Percentiles rank a stretch among this genome's conserved stretches.
phyloP scores from a whole-genome alignment of 2,797 vertebrate genomes.

The Betta splendens region DNA sequence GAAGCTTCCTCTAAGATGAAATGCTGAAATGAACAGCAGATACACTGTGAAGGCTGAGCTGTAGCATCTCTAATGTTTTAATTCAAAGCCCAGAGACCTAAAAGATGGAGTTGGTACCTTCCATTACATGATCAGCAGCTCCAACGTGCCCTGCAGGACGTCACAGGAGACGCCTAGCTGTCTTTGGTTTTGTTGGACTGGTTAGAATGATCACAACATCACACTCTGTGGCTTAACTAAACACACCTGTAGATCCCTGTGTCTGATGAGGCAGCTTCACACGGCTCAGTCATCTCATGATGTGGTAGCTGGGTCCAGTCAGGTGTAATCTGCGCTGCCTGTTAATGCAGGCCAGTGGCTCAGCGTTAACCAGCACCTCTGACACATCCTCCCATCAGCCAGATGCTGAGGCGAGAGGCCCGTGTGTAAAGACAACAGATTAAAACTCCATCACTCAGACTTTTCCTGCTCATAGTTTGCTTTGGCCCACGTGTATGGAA shows the following conservation, averaged over 20 bases:
- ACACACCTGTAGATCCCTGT: slow-evolving; percentile 5
- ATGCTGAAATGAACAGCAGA: too few species aligned
- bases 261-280: slow-evolving; percentile 10
- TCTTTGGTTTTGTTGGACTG: too few species aligned
- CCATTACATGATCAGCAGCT: too few species aligned
- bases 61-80: too few species aligned
- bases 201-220: too few species aligned
- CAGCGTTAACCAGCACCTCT: slow-evolving; percentile 53
- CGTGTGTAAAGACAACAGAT: slow-evolving; percentile 60
- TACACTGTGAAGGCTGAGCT: too few species aligned
- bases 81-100: too few species aligned
- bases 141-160: too few species aligned
- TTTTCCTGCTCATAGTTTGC: background rate
- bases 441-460: slow-evolving; percentile 34
- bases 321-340: slow-evolving; percentile 35
- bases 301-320: slow-evolving; percentile 25
- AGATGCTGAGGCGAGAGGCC: slow-evolving; percentile 25
- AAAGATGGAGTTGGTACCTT: too few species aligned
- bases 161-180: too few species aligned
- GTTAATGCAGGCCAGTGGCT: slow-evolving; percentile 53
- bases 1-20: too few species aligned
- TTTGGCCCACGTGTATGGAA: background rate
- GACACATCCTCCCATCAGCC: slow-evolving; percentile 33
- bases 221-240: background rate
- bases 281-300: background rate